A percentile compares a stretch with the other conserved stretches of the same genome.
phyloP scores from a whole-genome alignment of 2,888 invertebrate species.

The Tetramorium bicarinatum region DNA sequence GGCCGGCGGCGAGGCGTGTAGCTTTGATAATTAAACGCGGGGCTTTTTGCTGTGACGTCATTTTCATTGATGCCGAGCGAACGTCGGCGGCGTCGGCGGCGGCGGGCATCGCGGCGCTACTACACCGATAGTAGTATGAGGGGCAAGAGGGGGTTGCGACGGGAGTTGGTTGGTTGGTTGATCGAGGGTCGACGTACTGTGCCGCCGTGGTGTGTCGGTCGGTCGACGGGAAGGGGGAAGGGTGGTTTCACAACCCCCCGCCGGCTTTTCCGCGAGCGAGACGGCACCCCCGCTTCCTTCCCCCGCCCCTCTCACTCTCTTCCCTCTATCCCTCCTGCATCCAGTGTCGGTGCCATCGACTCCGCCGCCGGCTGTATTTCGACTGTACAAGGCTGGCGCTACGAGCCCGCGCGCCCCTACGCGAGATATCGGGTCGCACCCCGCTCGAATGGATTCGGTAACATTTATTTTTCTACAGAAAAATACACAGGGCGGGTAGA shows the following conservation, averaged over 20 bases:
- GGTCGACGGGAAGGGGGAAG: conserved; percentile 33
- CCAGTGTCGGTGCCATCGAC: conserved; percentile 49
- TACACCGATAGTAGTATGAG: conserved; percentile 31
- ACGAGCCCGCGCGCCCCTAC: conserved; percentile 17
- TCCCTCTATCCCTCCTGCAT: conserved; percentile 8
- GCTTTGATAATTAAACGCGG: conserved; percentile 83
- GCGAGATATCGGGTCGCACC: background rate
- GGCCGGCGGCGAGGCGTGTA: conserved; percentile 72
- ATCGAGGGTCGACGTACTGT: conserved; percentile 79
- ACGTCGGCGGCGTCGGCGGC: conserved; percentile 77
- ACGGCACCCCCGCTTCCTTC: background rate
- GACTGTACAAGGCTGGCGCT: conserved; percentile 47
- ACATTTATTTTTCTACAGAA: background rate
- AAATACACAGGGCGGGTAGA: background rate
- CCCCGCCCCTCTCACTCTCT: background rate
- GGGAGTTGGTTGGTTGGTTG: conserved; percentile 58
- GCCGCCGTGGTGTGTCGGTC: conserved; percentile 60
- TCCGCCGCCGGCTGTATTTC: conserved; percentile 51
- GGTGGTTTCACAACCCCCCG: conserved; percentile 61
- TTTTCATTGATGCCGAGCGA: conserved; percentile 87
- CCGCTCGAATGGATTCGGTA: background rate
- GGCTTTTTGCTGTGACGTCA: conserved; percentile 87
- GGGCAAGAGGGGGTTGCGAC: background rate
- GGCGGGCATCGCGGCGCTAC: conserved; percentile 58
- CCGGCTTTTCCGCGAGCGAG: conserved; percentile 72